phyloP scores from a whole-genome alignment of 1,140 invertebrate species.

The Pinna nobilis region DNA sequence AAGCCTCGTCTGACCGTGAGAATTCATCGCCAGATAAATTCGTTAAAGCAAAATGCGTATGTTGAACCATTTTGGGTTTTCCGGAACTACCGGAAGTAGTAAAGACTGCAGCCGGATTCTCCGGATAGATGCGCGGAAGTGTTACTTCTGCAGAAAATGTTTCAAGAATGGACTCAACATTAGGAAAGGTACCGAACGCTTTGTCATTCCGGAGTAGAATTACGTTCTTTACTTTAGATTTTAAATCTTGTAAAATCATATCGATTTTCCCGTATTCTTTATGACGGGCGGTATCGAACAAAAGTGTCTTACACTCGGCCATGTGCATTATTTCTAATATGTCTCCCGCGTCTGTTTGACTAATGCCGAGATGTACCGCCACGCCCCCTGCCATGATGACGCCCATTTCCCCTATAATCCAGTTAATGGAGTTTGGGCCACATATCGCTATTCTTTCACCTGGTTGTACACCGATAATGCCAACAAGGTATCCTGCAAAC shows the following conservation, averaged over 20 bases:
- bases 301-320: background rate
- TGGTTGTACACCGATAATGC: background rate
- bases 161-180: background rate
- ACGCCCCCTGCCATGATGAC: constrained; percentile 22
- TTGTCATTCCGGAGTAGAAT: too few relatives aligned
- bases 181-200: too few relatives aligned
- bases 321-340: background rate
- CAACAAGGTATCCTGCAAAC: constrained; percentile 1
- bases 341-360: background rate
- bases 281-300: constrained; percentile 13
- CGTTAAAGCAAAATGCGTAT: constrained; percentile 7
- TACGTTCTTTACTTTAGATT: too few relatives aligned
- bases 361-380: constrained; percentile 15
- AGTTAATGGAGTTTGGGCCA: constrained; percentile 29
- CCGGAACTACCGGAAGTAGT: constrained; percentile 27
- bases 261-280: background rate
- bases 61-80: constrained; percentile 17
- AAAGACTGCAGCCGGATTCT: constrained; percentile 3
- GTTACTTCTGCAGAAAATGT: background rate
- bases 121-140: constrained; percentile 5
- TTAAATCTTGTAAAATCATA: background rate
- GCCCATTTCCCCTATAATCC: constrained; percentile 8
- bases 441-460: constrained; percentile 9
- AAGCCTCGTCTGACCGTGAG: too few relatives aligned
- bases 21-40: too few relatives aligned